Base-by-base conservation (phyloP, 2,888 invertebrate species). In the Drosophila silvestris region DNA sequence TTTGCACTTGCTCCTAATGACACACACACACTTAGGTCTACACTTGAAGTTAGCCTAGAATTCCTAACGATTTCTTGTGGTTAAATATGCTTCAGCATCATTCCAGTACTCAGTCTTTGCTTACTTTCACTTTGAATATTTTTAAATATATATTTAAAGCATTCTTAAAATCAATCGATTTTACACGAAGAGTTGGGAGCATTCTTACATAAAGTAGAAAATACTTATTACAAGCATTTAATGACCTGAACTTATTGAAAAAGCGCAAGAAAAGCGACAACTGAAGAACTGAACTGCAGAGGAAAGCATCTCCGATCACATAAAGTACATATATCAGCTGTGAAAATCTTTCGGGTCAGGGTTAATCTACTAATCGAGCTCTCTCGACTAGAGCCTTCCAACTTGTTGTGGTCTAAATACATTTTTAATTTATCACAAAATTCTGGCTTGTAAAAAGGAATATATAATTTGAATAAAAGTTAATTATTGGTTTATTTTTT, bases 1-100 rank as follows among this genome's bases (percentile, higher is more conserved):
- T 81, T 64, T 66, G 71, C 69, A 66, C 67, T 79, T 66, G 68
- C 32, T 44, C 41, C 44, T 44, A 53, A 64, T 52, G 56, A n/a
- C 41, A 57, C 63, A 53, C 52, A 58, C 60, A 54, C 58, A 58
- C 62, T 35, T 19, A 41, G 62, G n/a, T 59, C 5, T 16, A 30
- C 37, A 33, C 47, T 44, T 28, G 22, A 56, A 37, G 28, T 19
- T 19, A 37, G 12, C 16, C 4, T 47, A 16, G 26, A 26, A 47
- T 2, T 26, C 9, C 16, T 14, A 22, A 22, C 14, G 22, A 22
- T 47, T 47, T 26, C 16, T 47, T 26, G 47, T 9, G 26, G 16
- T 44, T 22, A 5, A 44, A 44, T 22, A 22, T 1, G 44, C 44
- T 22, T 2, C 10, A 44, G 22, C 44, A 44, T 22, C 12, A 44